Evolutionary conservation across 2,113 vertebrate species (phyloP), one percentile per base, ranked within the genome.

Genomic region (Perccottus glenii): DNA sequence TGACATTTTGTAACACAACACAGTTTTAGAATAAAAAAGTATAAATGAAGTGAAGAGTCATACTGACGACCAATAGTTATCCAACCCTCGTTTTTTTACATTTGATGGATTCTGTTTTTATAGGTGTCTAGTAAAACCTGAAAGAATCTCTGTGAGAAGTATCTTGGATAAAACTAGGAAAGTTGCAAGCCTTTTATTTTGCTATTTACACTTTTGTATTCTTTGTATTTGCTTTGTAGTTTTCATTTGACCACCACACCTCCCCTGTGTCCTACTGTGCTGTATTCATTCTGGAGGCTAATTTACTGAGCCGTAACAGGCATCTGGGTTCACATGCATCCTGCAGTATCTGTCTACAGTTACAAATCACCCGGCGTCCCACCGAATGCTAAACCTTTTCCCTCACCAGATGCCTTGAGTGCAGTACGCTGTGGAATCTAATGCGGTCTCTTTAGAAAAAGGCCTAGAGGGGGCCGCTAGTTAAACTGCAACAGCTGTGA

Each of bases 401-500:
- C 63, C 67, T 69, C 4, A 58, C 46, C 74, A 70, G 69, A 73
- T 73, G 71, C 72, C 64, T 64, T 53, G 36, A 62, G 38, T 15
- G 36, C 75, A 77, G 52, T 67, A 9, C 58, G 53, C 61, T 59
- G 55, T 51, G 58, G 58, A 40, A 5, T 40, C 55, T 76, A 62
- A 74, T 70, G 68, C 9, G 6, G 44, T 49, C 69, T 78, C 71
- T n/a, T 19, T 45, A 15, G 77, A 16, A 45, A 42, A 56, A 64
- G 33, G 14, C 77, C 76, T 73, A 9, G 0, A 51, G 53, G 60
- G 73, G 51, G 69, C 0, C 5, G 2, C 53, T 64, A 44, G 77
- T 79, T 75, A 75, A 81, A 81, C 67, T 70, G 70, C 68, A 68
- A 64, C 78, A 75, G 77, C 81, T 85, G 82, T 73, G 80, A 82